These are phyloP conservation scores for Columbina picui DNA, from an alignment of 2,113 vertebrate genomes.

Conservation along the genomic window DNA sequence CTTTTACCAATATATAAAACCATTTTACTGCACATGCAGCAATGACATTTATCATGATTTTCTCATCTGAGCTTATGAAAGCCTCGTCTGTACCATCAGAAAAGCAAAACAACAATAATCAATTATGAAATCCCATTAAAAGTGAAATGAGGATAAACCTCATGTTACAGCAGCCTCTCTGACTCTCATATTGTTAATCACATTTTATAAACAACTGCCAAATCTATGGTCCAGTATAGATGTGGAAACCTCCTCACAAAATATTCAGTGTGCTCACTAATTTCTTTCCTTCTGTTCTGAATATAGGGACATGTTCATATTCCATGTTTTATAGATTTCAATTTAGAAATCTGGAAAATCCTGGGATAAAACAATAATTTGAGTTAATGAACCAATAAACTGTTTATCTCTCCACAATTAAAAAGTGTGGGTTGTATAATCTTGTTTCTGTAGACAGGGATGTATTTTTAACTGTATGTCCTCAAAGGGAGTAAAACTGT, in stretches of 20 bases:
- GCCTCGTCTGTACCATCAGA: background rate
- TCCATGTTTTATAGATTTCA: background rate
- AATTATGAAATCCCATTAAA: constrained; percentile 5
- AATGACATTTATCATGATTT: background rate
- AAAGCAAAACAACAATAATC: background rate
- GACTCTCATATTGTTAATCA: background rate
- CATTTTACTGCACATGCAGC: background rate
- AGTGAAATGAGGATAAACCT: background rate
- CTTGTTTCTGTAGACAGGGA: background rate
- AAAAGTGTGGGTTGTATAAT: background rate
- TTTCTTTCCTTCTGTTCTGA: constrained; percentile 26
- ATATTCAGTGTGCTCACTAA: background rate
- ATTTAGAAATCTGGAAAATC: background rate
- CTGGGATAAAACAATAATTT: background rate
- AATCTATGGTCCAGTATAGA: background rate
- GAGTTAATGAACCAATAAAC: background rate
- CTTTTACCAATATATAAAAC: background rate
- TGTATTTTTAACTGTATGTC: background rate
- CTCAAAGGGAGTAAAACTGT: background rate
- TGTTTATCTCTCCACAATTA: background rate
- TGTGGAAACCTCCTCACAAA: background rate
- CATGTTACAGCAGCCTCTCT: background rate
- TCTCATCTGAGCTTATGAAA: background rate
- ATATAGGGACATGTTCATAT: background rate
- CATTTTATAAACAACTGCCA: background rate